Evolutionary conservation across 2,888 invertebrate species (phyloP).

Genomic region (Sphinx pinastri): DNA sequence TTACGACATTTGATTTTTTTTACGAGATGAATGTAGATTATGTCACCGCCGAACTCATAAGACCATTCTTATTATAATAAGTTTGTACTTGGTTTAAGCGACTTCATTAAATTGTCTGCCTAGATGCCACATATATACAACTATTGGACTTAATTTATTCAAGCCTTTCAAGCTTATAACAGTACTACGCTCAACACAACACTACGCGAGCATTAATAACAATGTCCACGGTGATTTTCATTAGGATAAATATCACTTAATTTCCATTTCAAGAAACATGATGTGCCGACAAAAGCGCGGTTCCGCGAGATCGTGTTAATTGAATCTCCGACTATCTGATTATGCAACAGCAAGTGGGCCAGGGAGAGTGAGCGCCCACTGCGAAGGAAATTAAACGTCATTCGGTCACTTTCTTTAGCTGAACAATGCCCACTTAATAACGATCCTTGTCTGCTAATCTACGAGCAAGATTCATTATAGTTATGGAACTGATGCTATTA

Average conservation of each 20-base stretch:
- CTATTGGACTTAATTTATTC: too few species aligned
- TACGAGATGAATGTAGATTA: too few species aligned
- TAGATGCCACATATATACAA: too few species aligned
- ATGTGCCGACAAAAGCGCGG: conserved; percentile 41
- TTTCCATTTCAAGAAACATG: conserved; percentile 44
- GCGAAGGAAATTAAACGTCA: conserved; percentile 81
- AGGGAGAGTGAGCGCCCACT: conserved; percentile 49
- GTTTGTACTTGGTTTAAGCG: background rate
- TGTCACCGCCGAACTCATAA: too few species aligned
- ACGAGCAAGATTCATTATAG: conserved; percentile 23
- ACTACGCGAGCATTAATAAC: background rate
- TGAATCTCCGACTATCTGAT: conserved; percentile 70
- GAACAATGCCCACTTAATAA: conserved; percentile 61
- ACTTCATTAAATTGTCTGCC: background rate
- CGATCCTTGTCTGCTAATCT: conserved; percentile 41
- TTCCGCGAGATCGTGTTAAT: conserved; percentile 57
- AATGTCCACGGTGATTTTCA: conserved; percentile 26
- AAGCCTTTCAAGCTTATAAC: too few species aligned
- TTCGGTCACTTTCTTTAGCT: conserved; percentile 70
- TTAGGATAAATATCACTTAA: conserved; percentile 33
- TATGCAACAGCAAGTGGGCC: conserved; percentile 50
- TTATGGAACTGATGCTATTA: background rate
- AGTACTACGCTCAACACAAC: background rate
- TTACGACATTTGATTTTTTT: too few species aligned
- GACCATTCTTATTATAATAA: too few species aligned